Evolutionary conservation across 2,888 invertebrate genomes (phyloP).

Genomic region (Plemyria rubiginata): DNA sequence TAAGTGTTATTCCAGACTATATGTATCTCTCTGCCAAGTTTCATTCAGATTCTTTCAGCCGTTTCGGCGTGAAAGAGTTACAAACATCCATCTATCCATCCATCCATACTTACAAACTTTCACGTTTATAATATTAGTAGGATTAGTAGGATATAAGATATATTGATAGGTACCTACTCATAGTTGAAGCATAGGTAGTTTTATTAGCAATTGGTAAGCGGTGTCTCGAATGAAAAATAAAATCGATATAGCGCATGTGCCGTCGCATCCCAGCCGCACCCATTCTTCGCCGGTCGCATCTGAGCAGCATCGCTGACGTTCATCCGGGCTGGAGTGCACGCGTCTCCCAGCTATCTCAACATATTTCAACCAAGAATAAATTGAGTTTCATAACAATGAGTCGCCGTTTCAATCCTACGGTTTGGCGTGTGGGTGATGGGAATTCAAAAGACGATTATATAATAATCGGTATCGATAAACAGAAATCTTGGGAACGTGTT

Average conservation of each 20-base stretch:
- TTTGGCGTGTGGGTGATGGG: background rate
- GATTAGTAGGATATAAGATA: no score
- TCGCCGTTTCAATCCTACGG: background rate
- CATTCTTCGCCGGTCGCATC: background rate
- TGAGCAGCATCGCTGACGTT: constrained; percentile 3
- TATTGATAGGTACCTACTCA: no score
- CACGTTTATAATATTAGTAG: no score
- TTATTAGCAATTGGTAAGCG: no score
- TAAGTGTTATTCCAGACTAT: no score
- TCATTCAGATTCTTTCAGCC: no score
- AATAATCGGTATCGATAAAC: constrained; percentile 9
- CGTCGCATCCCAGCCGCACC: background rate
- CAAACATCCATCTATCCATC: no score
- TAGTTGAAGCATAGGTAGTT: no score
- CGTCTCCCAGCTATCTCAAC: background rate
- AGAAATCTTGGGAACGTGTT: constrained; percentile 13
- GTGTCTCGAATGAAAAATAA: background rate
- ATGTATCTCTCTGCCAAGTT: no score
- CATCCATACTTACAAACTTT: no score
- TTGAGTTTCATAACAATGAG: background rate
- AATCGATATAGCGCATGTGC: constrained; percentile 6
- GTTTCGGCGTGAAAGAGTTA: no score
- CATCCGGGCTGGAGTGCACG: background rate
- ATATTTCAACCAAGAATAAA: background rate
- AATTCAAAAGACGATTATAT: background rate